Percentiles rank a stretch among this genome's conserved stretches.
These are phyloP conservation scores for Pollicipes pollicipes DNA, from an alignment of 1,140 invertebrate species.

Conservation along the genomic window DNA sequence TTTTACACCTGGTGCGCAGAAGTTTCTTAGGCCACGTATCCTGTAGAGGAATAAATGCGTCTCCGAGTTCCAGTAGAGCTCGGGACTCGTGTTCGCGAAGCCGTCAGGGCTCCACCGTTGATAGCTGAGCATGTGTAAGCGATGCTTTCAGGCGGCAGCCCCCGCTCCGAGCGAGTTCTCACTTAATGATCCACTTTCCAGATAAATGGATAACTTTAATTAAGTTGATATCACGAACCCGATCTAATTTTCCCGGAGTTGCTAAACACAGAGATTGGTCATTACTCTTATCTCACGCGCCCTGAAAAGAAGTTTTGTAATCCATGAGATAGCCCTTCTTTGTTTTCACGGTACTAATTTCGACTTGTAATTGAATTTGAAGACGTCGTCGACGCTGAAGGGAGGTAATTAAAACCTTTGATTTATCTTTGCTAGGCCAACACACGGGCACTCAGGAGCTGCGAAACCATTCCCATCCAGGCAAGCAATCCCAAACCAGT, in stretches of 20 bases:
- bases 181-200: background rate
- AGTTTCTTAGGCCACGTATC: no score
- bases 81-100: no score
- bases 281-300: background rate
- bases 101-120: no score
- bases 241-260: conserved; percentile 1
- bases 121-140: background rate
- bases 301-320: background rate
- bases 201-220: conserved; percentile 2
- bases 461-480: no score
- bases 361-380: conserved; percentile 1
- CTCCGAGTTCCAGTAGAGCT: background rate
- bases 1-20: no score
- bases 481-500: no score
- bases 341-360: background rate
- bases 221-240: background rate
- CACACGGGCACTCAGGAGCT: background rate
- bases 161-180: background rate
- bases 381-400: background rate
- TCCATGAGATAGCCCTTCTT: background rate
- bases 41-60: no score
- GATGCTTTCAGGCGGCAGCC: background rate
- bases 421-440: background rate
- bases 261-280: background rate
- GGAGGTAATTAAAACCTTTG: background rate